Conservation (phyloP, 2,888 invertebrate genomes). For the Tetranychus piercei region DNA sequence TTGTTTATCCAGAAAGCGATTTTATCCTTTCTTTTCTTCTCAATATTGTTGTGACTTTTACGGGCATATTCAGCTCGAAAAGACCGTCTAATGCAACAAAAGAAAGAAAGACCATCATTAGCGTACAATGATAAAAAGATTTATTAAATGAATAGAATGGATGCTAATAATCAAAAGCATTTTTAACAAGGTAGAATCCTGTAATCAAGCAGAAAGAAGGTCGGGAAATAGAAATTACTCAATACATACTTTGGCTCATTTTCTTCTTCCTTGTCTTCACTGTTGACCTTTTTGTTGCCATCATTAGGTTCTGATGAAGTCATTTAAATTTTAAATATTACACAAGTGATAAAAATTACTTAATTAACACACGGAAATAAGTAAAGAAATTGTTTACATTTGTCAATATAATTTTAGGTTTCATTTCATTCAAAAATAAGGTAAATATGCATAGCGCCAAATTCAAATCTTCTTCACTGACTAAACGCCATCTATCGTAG, state of each 20-base stretch:
- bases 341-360: neutral
- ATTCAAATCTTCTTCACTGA: no score
- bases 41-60: slow-evolving; percentile 27
- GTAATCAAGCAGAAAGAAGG: neutral
- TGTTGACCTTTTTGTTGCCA: neutral
- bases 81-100: neutral
- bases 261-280: neutral
- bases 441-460: neutral
- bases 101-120: neutral
- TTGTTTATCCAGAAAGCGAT: slow-evolving; percentile 28
- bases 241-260: neutral
- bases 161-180: neutral
- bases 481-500: no score
- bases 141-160: neutral
- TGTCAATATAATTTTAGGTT: neutral
- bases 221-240: neutral
- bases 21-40: slow-evolving; percentile 31
- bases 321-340: neutral
- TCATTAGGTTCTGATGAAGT: neutral
- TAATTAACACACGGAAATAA: neutral
- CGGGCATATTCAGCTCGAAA: slow-evolving; percentile 9
- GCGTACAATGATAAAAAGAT: neutral
- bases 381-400: neutral
- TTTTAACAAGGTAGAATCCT: neutral
- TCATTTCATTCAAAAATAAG: neutral